These are phyloP conservation scores for Alloscopus bannaensis DNA, from an alignment of 2,888 invertebrate species.

Conservation along the genomic window DNA sequence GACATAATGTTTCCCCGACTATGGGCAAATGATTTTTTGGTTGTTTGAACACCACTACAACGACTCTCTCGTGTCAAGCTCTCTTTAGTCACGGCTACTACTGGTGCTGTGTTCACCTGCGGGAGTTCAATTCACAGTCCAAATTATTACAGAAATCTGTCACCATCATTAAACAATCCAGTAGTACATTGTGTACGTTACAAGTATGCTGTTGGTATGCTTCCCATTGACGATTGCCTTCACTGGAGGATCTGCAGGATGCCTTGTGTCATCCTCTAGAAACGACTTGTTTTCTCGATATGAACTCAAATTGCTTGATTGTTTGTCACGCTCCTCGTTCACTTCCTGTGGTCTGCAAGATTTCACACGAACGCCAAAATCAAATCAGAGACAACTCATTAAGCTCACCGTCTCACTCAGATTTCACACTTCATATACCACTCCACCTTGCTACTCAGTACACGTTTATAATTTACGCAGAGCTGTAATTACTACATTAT, in stretches of 20 bases:
- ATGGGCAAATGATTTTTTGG: slow-evolving; percentile 33
- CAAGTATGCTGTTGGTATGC: slow-evolving; percentile 55
- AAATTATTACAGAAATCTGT: background rate
- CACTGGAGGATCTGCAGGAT: slow-evolving; percentile 30
- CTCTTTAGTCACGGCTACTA: slow-evolving; percentile 12
- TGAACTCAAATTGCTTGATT: background rate
- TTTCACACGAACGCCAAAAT: too few relatives aligned
- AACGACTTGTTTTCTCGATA: slow-evolving; percentile 1
- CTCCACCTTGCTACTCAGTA: too few relatives aligned
- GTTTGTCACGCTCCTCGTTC: background rate
- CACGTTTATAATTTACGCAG: too few relatives aligned
- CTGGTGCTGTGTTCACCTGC: slow-evolving; percentile 28
- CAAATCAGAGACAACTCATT: too few relatives aligned
- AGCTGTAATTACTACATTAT: too few relatives aligned
- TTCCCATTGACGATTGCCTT: slow-evolving; percentile 57
- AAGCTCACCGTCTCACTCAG: too few relatives aligned
- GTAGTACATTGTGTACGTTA: slow-evolving; percentile 24
- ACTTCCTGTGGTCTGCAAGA: too few relatives aligned
- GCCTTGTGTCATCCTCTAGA: background rate
- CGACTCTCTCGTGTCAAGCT: slow-evolving; percentile 7
- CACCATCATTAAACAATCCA: background rate
- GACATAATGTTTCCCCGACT: slow-evolving; percentile 66
- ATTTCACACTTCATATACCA: too few relatives aligned
- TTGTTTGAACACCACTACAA: slow-evolving; percentile 33
- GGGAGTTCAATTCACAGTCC: background rate